Evolutionary conservation across 2,797 vertebrate genomes (phyloP).

Genomic region (Phataginus tricuspis): DNA sequence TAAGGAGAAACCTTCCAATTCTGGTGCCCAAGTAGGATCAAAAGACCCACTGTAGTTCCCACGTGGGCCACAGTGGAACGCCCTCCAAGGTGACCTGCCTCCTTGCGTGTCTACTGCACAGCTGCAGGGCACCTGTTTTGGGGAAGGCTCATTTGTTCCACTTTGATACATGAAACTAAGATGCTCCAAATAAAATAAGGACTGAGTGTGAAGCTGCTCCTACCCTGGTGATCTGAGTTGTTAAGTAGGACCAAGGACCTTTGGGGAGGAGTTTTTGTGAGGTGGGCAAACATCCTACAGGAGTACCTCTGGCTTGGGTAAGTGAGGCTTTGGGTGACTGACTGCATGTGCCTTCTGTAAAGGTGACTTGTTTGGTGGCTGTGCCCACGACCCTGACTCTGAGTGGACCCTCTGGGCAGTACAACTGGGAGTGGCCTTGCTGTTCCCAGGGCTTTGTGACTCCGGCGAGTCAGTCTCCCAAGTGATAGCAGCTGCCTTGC

Average conservation of each 20-base stretch:
- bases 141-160: background rate
- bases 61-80: accelerated
- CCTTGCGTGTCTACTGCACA: background rate
- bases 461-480: accelerated
- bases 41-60: no score
- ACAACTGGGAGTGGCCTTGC: background rate
- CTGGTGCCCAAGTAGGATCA: background rate
- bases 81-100: accelerated
- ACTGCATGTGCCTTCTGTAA: background rate
- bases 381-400: background rate
- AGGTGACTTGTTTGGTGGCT: background rate
- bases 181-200: background rate
- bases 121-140: no score
- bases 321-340: accelerated
- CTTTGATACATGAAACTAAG: background rate
- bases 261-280: background rate
- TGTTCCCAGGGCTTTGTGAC: no score
- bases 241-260: background rate
- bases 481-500: no score
- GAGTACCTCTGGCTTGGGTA: no score
- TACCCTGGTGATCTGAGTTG: background rate
- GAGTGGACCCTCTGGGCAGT: no score
- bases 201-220: accelerated
- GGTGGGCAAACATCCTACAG: background rate
- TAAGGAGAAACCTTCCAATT: background rate